Conservation (phyloP, 2,797 vertebrate genomes). For the Ctenosaura bakeri region DNA sequence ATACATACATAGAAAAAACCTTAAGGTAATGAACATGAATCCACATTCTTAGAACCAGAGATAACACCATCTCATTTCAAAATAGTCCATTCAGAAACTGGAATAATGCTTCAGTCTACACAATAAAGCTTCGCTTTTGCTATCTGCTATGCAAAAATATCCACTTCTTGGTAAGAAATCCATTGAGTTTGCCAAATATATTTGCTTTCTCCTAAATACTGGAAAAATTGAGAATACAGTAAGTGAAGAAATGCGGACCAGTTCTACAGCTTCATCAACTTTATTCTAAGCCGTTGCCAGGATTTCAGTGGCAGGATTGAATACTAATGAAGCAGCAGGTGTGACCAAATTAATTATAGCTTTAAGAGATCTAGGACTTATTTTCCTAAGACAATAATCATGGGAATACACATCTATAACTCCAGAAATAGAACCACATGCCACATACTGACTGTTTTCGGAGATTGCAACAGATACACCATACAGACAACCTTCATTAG, state of each 20-base stretch:
- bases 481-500: slow-evolving; percentile 83
- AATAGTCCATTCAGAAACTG: slow-evolving; percentile 81
- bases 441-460: slow-evolving; percentile 83
- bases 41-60: slow-evolving; percentile 14
- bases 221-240: slow-evolving; percentile 96
- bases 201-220: slow-evolving; percentile 80
- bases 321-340: slow-evolving; percentile 85
- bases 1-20: background rate
- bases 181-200: slow-evolving; percentile 83
- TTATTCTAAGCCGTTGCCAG: slow-evolving; percentile 88
- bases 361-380: slow-evolving; percentile 88
- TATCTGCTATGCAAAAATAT: slow-evolving; percentile 93
- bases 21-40: background rate
- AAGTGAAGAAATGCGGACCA: slow-evolving; percentile 93
- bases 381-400: slow-evolving; percentile 85
- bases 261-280: slow-evolving; percentile 86
- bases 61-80: slow-evolving; percentile 64
- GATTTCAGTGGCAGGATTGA: slow-evolving; percentile 91
- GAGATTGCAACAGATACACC: slow-evolving; percentile 82
- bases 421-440: slow-evolving; percentile 90
- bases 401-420: slow-evolving; percentile 94
- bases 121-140: slow-evolving; percentile 90
- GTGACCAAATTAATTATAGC: slow-evolving; percentile 93
- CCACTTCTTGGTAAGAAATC: slow-evolving; percentile 95
- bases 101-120: slow-evolving; percentile 90